Conservation (phyloP, 1,140 invertebrate species). For the Hyles euphorbiae region DNA sequence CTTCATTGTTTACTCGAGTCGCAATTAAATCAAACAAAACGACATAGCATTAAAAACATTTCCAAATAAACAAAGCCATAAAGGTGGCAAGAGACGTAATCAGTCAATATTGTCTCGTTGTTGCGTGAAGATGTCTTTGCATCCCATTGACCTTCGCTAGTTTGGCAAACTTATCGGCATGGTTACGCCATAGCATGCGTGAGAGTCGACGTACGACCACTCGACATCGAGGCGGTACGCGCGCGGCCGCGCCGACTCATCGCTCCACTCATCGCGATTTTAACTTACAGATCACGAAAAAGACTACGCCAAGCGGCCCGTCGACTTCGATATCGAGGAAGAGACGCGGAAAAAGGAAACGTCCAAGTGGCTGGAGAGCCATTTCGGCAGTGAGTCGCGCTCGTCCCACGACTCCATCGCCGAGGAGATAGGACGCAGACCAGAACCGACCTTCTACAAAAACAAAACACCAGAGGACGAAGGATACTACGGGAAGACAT, state of each 20-base stretch:
- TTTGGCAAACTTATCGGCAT: slow-evolving; percentile 69
- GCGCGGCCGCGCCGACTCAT: slow-evolving; percentile 33
- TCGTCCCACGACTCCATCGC: slow-evolving; percentile 81
- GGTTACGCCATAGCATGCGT: slow-evolving; percentile 61
- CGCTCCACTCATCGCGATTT: slow-evolving; percentile 27
- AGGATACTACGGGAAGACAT: slow-evolving; percentile 60
- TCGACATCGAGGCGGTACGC: slow-evolving; percentile 33
- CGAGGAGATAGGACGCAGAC: slow-evolving; percentile 75
- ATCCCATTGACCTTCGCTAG: slow-evolving; percentile 67
- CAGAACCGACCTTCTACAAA: slow-evolving; percentile 84
- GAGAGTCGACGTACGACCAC: slow-evolving; percentile 37
- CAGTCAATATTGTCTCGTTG: slow-evolving; percentile 42
- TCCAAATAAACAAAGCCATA: too few relatives aligned
- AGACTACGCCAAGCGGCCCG: slow-evolving; percentile 87
- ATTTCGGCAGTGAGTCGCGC: slow-evolving; percentile 90
- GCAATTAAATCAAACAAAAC: too few relatives aligned
- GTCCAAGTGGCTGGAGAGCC: slow-evolving; percentile 91
- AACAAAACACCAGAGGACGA: slow-evolving; percentile 76
- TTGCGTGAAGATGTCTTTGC: slow-evolving; percentile 59
- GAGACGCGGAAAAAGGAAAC: slow-evolving; percentile 92
- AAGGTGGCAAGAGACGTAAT: slow-evolving; percentile 3
- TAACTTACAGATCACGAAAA: slow-evolving; percentile 76
- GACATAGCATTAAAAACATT: too few relatives aligned
- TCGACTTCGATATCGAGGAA: slow-evolving; percentile 91
- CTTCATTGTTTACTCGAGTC: too few relatives aligned